Evolutionary conservation across 2,113 vertebrate genomes (phyloP).

Genomic region (Hylia prasina): DNA sequence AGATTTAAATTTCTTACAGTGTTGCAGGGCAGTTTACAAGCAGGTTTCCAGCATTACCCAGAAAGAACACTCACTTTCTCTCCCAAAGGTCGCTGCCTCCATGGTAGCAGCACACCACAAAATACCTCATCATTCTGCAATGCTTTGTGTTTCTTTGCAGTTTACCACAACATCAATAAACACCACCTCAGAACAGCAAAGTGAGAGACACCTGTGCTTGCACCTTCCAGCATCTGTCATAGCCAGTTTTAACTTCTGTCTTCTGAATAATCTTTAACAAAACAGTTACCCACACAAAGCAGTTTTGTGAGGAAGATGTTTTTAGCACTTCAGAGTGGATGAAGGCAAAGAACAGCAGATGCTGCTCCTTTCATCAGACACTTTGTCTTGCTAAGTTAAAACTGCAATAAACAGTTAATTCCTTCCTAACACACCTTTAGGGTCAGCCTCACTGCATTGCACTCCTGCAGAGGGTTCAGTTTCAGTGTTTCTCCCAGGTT

Average conservation of each 20-base stretch:
- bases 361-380: not conserved
- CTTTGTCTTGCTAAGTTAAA: not conserved
- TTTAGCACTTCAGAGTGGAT: not conserved
- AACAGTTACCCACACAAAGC: not conserved
- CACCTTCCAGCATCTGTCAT: not conserved
- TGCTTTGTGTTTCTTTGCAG: not conserved
- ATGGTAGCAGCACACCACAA: not conserved
- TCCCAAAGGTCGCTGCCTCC: not conserved
- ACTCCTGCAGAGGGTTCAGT: slow-evolving; percentile 89
- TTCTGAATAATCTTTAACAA: not conserved
- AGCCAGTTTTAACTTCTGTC: not conserved
- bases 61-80: not conserved
- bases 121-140: not conserved
- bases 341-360: not conserved
- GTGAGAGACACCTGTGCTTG: not conserved
- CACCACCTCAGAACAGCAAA: not conserved
- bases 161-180: not conserved
- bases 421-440: slow-evolving; percentile 80
- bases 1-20: not conserved
- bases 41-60: not conserved
- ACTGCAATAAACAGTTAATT: not conserved
- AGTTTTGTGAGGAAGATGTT: not conserved
- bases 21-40: not conserved
- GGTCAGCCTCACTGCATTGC: slow-evolving; percentile 88
- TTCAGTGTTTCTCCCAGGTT: slow-evolving; percentile 94